These are phyloP conservation scores for Manis javanica DNA, from an alignment of 2,797 vertebrate species.

Conservation along the genomic window DNA sequence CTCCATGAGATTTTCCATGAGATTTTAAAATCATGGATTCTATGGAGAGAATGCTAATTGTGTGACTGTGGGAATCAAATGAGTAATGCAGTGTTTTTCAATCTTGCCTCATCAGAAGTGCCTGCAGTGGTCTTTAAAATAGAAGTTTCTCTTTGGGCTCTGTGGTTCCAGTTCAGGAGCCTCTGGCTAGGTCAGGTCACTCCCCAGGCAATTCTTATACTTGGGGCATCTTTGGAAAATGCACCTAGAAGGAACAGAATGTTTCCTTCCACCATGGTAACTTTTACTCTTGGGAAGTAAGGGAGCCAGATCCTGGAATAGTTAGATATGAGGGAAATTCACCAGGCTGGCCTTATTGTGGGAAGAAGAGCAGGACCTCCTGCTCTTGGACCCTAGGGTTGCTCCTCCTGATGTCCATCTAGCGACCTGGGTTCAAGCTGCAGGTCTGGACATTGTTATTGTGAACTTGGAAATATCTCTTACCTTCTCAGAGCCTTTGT, in stretches of 20 bases:
- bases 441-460: not conserved
- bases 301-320: not conserved
- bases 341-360: not conserved
- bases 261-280: accelerated
- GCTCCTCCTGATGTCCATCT: not conserved
- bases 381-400: not conserved
- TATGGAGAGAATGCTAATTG: accelerated
- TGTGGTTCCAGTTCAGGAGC: too few relatives aligned
- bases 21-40: conserved; percentile 49
- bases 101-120: not conserved
- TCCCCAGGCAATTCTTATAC: not conserved
- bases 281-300: not conserved
- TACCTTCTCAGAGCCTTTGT: not conserved
- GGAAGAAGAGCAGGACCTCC: not conserved
- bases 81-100: not conserved
- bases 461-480: not conserved
- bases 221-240: not conserved
- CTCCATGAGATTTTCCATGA: conserved; percentile 56
- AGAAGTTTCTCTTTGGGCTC: not conserved
- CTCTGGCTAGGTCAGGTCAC: accelerated
- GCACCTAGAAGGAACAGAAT: accelerated
- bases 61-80: accelerated
- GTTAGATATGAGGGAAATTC: accelerated
- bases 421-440: not conserved
- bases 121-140: not conserved